These are phyloP conservation scores for Hemibagrus wyckioides DNA, from an alignment of 2,113 vertebrate genomes.

Conservation along the genomic window DNA sequence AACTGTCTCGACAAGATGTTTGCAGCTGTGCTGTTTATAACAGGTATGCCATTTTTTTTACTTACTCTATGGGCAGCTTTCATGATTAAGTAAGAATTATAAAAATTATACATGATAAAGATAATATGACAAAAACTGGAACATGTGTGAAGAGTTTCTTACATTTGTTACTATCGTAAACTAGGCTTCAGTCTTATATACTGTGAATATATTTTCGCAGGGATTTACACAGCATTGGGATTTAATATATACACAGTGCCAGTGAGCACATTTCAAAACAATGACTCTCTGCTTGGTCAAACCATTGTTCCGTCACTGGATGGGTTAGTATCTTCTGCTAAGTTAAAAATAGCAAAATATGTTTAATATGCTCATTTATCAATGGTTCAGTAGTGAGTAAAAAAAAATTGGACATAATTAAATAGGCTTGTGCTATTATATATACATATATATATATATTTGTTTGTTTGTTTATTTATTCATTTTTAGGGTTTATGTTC, in stretches of 20 bases:
- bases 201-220: conserved; percentile 42
- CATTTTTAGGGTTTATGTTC: conserved; percentile 52
- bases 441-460: background rate
- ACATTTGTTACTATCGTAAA: background rate
- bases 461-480: background rate
- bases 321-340: conserved; percentile 51
- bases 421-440: background rate
- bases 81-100: background rate
- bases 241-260: conserved; percentile 56
- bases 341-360: background rate
- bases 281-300: conserved; percentile 59
- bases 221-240: conserved; percentile 33
- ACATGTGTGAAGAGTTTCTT: background rate
- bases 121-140: background rate
- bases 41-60: conserved; percentile 8
- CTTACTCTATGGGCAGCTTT: background rate
- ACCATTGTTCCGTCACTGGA: conserved; percentile 46
- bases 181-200: background rate
- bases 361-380: background rate
- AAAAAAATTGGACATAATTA: background rate
- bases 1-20: conserved; percentile 11
- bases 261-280: conserved; percentile 13
- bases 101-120: background rate
- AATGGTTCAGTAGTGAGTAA: background rate
- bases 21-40: conserved; percentile 15